Evolutionary conservation across 2,113 vertebrate genomes (phyloP).

Genomic region (rat (Rattus norvegicus)): GRCr8 NC_086020.1:206769501-206770000

Average conservation of each 20-base stretch:
- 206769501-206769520: not conserved
- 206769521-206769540: not conserved
- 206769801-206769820: not conserved
- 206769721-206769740: not conserved
- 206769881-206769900: not conserved
- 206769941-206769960: not conserved
- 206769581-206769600: too few relatives aligned
- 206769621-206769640: not conserved
- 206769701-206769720: not conserved
- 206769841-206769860: not conserved
- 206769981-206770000: not conserved
- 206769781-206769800: not conserved
- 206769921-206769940: not conserved
- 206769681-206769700: not conserved
- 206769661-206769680: not conserved
- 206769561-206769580: not conserved
- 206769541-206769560: not conserved
- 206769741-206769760: not conserved
- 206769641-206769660: not conserved
- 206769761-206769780: not conserved
- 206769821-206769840: not conserved
- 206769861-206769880: not conserved
- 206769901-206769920: not conserved
- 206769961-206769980: not conserved
- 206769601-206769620: not conserved